These are phyloP conservation scores for Varroa destructor DNA, from an alignment of 1,140 invertebrate species.

Conservation along the genomic window DNA sequence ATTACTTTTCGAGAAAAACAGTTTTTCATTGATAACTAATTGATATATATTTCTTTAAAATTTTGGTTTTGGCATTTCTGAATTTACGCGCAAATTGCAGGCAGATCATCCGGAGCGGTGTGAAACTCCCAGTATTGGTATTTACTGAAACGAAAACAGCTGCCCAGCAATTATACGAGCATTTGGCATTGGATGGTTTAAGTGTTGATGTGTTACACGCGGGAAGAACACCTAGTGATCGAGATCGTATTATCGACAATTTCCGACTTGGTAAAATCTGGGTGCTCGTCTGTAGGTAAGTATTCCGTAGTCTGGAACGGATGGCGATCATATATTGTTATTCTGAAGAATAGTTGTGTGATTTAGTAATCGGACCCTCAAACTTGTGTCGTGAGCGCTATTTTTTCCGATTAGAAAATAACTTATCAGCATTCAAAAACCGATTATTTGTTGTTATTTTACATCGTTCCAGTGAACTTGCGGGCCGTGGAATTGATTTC, in stretches of 20 bases:
- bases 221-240: constrained; percentile 70
- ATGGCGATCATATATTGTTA: too few species aligned
- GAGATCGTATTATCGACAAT: constrained; percentile 71
- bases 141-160: constrained; percentile 81
- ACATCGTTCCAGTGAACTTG: constrained; percentile 58
- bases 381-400: too few species aligned
- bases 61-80: too few species aligned
- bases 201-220: constrained; percentile 85
- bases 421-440: too few species aligned
- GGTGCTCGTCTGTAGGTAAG: constrained; percentile 66
- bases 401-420: too few species aligned
- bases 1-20: too few species aligned
- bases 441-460: too few species aligned
- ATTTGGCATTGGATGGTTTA: constrained; percentile 79
- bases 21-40: too few species aligned
- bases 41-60: too few species aligned
- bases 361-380: too few species aligned
- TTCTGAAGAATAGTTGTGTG: too few species aligned
- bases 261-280: constrained; percentile 85
- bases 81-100: neutral
- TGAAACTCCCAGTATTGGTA: constrained; percentile 32
- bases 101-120: constrained; percentile 22
- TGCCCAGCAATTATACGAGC: constrained; percentile 77
- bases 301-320: too few species aligned
- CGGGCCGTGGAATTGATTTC: constrained; percentile 94